Evolutionary conservation across 2,888 invertebrate genomes (phyloP).

Genomic region (Drosophila infuscata): DNA sequence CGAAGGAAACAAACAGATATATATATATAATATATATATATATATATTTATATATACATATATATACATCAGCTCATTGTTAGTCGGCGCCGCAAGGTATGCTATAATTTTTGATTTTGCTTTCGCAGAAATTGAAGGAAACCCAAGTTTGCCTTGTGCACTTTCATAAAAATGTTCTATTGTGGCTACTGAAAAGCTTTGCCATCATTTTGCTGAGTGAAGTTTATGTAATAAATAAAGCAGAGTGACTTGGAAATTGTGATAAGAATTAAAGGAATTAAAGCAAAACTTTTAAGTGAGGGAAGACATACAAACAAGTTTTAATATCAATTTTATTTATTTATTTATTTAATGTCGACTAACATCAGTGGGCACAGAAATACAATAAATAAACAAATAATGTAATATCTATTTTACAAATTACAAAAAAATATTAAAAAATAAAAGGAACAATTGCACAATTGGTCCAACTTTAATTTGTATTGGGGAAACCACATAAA

Average conservation of each 20-base stretch:
- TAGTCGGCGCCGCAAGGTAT: slow-evolving; percentile 63
- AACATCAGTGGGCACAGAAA: background rate
- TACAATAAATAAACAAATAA: background rate
- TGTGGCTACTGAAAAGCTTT: slow-evolving; percentile 15
- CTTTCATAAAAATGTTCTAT: slow-evolving; percentile 5
- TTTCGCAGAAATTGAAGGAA: slow-evolving; percentile 14
- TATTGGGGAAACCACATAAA: background rate
- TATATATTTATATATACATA: slow-evolving; percentile 5
- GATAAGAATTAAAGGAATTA: background rate
- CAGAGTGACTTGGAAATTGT: background rate
- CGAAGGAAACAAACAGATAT: slow-evolving; percentile 1
- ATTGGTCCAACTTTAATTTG: background rate
- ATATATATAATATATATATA: slow-evolving; percentile 3
- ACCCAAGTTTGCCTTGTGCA: slow-evolving; percentile 6
- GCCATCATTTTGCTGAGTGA: slow-evolving; percentile 7
- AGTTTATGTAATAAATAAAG: slow-evolving; percentile 8
- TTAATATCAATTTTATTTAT: background rate
- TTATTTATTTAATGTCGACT: background rate
- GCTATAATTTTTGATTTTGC: slow-evolving; percentile 53
- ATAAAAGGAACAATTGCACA: background rate
- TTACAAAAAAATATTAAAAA: too few species aligned
- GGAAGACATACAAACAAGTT: background rate
- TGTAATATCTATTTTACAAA: background rate
- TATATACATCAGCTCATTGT: slow-evolving; percentile 34
- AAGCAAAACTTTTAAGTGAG: background rate